Evolutionary conservation across 2,888 invertebrate genomes (phyloP).

Genomic region (Ochropacha duplaris): DNA sequence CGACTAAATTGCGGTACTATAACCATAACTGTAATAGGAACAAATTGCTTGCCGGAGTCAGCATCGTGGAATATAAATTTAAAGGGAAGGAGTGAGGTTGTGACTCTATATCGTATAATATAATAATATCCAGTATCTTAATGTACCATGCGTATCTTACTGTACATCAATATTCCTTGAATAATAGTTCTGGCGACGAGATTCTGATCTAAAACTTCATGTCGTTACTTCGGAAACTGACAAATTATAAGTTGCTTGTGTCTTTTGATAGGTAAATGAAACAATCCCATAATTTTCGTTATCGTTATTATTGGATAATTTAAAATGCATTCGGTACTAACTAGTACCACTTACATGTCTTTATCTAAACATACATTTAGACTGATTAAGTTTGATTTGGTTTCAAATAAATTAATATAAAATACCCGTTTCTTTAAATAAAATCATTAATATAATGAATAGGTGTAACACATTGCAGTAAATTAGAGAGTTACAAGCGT

Average conservation of each 20-base stretch:
- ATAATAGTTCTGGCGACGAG: not conserved
- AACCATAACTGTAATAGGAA: not conserved
- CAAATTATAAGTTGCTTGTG: no score
- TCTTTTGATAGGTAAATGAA: no score
- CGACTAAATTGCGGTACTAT: not conserved
- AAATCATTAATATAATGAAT: constrained; percentile 20
- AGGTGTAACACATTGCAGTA: not conserved
- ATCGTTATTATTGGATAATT: constrained; percentile 69
- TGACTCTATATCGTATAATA: not conserved
- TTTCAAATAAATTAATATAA: constrained; percentile 28
- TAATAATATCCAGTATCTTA: not conserved
- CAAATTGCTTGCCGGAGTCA: not conserved
- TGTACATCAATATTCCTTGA: not conserved
- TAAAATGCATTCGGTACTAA: constrained; percentile 68
- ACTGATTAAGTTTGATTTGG: constrained; percentile 41
- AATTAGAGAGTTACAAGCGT: constrained; percentile 6
- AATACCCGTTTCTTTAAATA: constrained; percentile 42
- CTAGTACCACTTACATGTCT: constrained; percentile 57
- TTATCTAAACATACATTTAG: constrained; percentile 68
- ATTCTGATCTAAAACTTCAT: not conserved
- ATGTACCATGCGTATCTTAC: not conserved
- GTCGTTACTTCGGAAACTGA: no score
- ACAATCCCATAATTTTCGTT: constrained; percentile 38
- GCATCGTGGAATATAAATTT: not conserved
- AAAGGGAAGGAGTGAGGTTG: not conserved